Conservation (phyloP, 2,113 vertebrate species). For the Spermophilus dauricus region DNA sequence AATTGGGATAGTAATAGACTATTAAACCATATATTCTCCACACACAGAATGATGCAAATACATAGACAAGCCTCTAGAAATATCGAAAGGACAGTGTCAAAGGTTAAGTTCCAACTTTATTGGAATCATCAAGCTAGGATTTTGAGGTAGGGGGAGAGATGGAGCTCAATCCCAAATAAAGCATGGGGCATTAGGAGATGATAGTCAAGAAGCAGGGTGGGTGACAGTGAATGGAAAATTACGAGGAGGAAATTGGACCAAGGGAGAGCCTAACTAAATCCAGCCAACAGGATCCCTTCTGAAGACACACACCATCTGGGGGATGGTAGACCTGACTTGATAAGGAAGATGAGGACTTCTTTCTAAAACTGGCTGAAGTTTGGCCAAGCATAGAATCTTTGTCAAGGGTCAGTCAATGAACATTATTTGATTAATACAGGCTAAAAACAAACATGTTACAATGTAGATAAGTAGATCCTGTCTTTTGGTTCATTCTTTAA, state of each 20-base stretch:
- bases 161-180: background rate
- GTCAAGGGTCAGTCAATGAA: background rate
- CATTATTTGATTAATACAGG: background rate
- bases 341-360: background rate
- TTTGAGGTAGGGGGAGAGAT: background rate
- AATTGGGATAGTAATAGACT: background rate
- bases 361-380: background rate
- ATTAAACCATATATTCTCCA: background rate
- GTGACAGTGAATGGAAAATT: background rate
- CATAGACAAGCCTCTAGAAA: background rate
- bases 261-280: background rate
- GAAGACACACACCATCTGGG: background rate
- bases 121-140: background rate
- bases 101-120: background rate
- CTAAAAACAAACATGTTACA: background rate
- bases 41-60: background rate
- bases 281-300: background rate
- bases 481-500: background rate
- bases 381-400: background rate
- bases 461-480: background rate
- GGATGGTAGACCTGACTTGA: background rate
- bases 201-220: background rate
- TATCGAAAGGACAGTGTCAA: background rate
- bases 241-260: background rate
- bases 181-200: background rate